These are phyloP conservation scores for Paramuricea clavata DNA, from an alignment of 92 coral and sea anemone species.

Conservation along the genomic window DNA sequence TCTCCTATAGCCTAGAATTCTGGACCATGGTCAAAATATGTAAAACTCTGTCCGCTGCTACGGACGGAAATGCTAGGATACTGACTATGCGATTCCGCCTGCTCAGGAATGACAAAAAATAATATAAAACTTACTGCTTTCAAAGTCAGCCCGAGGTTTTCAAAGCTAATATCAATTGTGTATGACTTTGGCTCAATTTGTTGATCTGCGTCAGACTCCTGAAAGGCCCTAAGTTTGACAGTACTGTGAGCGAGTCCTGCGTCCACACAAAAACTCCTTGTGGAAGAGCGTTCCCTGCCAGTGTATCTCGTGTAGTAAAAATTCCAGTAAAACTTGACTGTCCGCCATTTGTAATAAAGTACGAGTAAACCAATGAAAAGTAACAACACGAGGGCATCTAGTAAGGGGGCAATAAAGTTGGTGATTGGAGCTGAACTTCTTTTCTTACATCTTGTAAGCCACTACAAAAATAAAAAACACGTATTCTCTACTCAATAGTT, in stretches of 20 bases:
- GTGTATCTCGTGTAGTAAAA: conserved; percentile 5
- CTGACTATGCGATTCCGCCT: neutral
- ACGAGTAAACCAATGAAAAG: conserved; percentile 33
- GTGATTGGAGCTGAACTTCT: conserved; percentile 69
- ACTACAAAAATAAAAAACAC: conserved; percentile 58
- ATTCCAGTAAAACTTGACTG: conserved; percentile 25
- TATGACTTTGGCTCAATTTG: conserved; percentile 44
- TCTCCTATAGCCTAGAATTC: too few relatives aligned
- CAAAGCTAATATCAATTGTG: conserved; percentile 62
- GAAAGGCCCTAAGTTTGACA: neutral
- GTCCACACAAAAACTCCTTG: neutral
- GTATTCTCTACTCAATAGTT: neutral
- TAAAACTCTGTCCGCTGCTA: too few relatives aligned
- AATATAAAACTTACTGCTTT: conserved; percentile 41
- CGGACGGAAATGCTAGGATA: too few relatives aligned
- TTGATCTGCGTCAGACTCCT: neutral
- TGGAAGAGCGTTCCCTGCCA: conserved; percentile 19
- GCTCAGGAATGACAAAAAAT: neutral
- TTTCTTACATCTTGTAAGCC: conserved; percentile 66
- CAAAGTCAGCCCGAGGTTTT: conserved; percentile 52
- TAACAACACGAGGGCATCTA: conserved; percentile 42
- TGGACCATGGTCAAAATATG: too few relatives aligned
- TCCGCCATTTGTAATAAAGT: conserved; percentile 24
- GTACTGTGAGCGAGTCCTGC: neutral
- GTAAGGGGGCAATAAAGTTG: conserved; percentile 45